Conservation (phyloP, 2,888 invertebrate species). For the Nemotelus pantherinus region DNA sequence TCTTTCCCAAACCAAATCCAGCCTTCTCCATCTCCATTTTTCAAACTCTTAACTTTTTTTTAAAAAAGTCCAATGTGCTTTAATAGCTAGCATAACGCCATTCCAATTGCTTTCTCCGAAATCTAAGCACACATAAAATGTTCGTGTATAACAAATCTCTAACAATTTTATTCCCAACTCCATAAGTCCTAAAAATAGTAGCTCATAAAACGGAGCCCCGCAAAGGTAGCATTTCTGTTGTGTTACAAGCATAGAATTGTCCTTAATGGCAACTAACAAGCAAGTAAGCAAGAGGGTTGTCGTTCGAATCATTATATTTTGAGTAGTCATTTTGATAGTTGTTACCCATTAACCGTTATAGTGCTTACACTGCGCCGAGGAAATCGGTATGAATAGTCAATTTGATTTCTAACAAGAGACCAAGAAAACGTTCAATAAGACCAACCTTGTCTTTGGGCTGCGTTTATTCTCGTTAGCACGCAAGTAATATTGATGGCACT, state of each 20-base stretch:
- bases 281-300: too few relatives aligned
- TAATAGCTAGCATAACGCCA: constrained; percentile 9
- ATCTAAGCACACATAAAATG: not conserved
- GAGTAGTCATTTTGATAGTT: too few relatives aligned
- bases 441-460: not conserved
- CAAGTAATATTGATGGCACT: not conserved
- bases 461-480: constrained; percentile 23
- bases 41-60: not conserved
- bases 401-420: constrained; percentile 18
- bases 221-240: not conserved
- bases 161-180: constrained; percentile 20
- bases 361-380: not conserved
- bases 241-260: constrained; percentile 20
- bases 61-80: not conserved
- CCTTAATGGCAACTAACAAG: not conserved
- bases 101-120: not conserved
- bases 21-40: not conserved
- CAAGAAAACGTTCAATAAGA: not conserved
- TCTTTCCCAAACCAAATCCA: not conserved
- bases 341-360: too few relatives aligned
- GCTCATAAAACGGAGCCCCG: constrained; percentile 10
- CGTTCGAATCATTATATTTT: too few relatives aligned
- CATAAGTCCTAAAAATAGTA: constrained; percentile 29
- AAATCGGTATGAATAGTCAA: not conserved
- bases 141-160: constrained; percentile 17